These are phyloP conservation scores for Florisuga fusca DNA, from an alignment of 2,797 vertebrate species.

Conservation along the genomic window DNA sequence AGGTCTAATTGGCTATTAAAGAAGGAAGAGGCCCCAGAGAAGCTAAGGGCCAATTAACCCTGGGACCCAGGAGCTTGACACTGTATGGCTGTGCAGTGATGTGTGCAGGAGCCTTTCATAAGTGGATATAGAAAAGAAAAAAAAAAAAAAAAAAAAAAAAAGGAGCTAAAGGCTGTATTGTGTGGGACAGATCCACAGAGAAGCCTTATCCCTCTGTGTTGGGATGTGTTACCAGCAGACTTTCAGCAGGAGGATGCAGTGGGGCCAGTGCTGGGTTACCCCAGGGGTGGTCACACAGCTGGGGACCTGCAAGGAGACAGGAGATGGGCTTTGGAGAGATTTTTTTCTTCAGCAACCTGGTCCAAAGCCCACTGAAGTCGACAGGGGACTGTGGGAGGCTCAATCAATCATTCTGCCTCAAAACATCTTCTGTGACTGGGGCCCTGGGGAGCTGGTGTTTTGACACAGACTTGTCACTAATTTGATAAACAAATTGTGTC, in stretches of 20 bases:
- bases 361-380: background rate
- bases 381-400: background rate
- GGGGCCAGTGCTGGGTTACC: fast-evolving
- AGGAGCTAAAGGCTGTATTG: background rate
- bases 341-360: background rate
- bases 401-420: background rate
- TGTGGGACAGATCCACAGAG: fast-evolving
- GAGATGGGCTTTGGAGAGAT: background rate
- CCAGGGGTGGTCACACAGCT: background rate
- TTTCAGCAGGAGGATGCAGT: fast-evolving
- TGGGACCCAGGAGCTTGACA: background rate
- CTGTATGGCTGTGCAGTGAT: slow-evolving; percentile 12
- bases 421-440: background rate
- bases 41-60: slow-evolving; percentile 75
- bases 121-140: background rate
- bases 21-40: slow-evolving; percentile 56
- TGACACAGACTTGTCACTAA: slow-evolving; percentile 9
- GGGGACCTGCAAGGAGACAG: background rate
- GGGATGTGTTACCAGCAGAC: fast-evolving
- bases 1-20: slow-evolving; percentile 78
- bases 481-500: slow-evolving; percentile 21
- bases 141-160: too few species aligned
- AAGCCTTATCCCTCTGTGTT: fast-evolving
- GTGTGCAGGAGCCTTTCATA: background rate
- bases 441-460: background rate